Percentiles rank a stretch among this genome's conserved stretches.
Conservation (phyloP, 2,888 invertebrate species). For the Phorcus lineatus region DNA sequence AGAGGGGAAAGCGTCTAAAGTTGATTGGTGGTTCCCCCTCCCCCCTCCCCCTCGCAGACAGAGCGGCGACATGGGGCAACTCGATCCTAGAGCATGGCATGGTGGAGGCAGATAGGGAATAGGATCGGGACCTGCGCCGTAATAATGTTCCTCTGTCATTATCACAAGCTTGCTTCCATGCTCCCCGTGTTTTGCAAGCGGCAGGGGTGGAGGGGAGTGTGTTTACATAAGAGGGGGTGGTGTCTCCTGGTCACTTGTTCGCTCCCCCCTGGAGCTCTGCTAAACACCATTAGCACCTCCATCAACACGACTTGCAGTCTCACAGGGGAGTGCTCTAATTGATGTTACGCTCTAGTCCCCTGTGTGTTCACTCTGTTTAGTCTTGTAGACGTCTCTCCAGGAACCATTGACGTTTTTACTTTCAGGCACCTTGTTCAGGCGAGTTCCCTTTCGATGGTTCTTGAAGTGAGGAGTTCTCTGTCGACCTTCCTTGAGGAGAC, state of each 20-base stretch:
- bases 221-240: not conserved
- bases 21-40: slow-evolving; percentile 2
- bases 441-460: too few species aligned
- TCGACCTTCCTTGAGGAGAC: too few species aligned
- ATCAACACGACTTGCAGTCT: not conserved
- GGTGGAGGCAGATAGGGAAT: not conserved
- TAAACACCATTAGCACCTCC: slow-evolving; percentile 10
- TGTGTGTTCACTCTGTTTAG: not conserved
- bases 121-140: not conserved
- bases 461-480: too few species aligned
- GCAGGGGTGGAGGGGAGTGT: not conserved
- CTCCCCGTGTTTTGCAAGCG: not conserved
- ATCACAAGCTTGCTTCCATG: not conserved
- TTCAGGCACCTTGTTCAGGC: too few species aligned
- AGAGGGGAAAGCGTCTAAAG: not conserved
- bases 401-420: too few species aligned
- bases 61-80: not conserved
- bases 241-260: slow-evolving; percentile 15
- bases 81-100: not conserved
- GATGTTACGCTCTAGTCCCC: not conserved
- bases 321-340: not conserved
- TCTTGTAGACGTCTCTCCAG: too few species aligned
- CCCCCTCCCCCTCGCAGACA: slow-evolving; percentile 1
- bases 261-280: not conserved
- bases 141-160: slow-evolving; percentile 19